Percentiles rank a stretch among this genome's conserved stretches.
These are phyloP conservation scores for Montipora cactus DNA, from an alignment of 64 coral and sea anemone genomes.

Conservation along the genomic window DNA sequence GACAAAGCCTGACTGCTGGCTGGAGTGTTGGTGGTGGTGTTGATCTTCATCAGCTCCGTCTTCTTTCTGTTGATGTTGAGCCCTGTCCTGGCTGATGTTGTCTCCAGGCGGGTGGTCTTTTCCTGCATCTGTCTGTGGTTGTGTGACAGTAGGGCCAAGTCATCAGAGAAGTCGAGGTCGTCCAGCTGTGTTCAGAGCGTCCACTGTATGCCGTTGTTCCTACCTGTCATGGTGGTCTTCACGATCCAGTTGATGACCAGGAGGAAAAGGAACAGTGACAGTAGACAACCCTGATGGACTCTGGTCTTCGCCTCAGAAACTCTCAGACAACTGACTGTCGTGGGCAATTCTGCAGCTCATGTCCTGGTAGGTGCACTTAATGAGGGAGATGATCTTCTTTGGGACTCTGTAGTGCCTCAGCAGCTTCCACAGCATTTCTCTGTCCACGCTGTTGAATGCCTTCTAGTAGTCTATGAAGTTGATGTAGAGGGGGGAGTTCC, in stretches of 20 bases:
- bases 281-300: background rate
- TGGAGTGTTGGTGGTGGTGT: background rate
- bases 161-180: background rate
- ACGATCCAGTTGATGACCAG: slow-evolving; percentile 13
- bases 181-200: slow-evolving; percentile 15
- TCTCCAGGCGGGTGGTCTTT: background rate
- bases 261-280: background rate
- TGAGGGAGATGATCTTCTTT: background rate
- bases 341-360: slow-evolving; percentile 1
- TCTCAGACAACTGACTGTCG: background rate
- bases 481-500: background rate
- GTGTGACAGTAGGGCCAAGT: background rate
- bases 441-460: slow-evolving; percentile 14
- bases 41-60: background rate
- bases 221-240: background rate
- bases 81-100: background rate
- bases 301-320: background rate
- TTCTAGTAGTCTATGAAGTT: slow-evolving; percentile 21
- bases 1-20: background rate
- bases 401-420: no score
- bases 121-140: slow-evolving; percentile 17
- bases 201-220: background rate
- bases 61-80: background rate
- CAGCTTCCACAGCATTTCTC: background rate
- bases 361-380: background rate